Evolutionary conservation across 2,113 vertebrate species (phyloP).

Genomic region (Amphiprion ocellaris): DNA sequence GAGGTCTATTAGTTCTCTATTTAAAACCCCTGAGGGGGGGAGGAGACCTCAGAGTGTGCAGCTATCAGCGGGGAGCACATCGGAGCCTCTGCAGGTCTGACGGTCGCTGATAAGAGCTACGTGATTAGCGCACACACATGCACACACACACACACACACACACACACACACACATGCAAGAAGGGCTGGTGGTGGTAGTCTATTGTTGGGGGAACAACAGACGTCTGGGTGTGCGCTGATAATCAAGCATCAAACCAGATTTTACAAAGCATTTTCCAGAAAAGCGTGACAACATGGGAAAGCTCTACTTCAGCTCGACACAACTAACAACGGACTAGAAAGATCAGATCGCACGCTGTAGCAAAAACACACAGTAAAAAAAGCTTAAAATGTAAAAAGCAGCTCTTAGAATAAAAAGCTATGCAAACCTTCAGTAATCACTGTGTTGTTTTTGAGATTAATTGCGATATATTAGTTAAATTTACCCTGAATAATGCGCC

Average conservation of each 20-base stretch:
- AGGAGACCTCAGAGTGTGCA: conserved; percentile 66
- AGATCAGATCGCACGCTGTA: conserved; percentile 9
- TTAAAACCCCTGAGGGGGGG: conserved; percentile 69
- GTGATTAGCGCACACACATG: conserved; percentile 69
- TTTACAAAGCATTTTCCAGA: conserved; percentile 66
- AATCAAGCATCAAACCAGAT: conserved; percentile 80
- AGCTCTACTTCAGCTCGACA: conserved; percentile 35
- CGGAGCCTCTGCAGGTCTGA: conserved; percentile 81
- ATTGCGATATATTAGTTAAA: not conserved
- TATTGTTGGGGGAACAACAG: conserved; percentile 79
- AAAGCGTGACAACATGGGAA: conserved; percentile 57
- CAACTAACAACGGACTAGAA: conserved; percentile 10
- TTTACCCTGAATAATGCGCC: not conserved
- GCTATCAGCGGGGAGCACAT: conserved; percentile 82
- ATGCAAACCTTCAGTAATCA: no score
- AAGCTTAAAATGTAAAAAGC: not conserved
- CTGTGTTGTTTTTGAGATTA: no score
- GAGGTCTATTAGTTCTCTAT: conserved; percentile 80
- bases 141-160: conserved; percentile 19
- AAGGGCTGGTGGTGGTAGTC: conserved; percentile 58
- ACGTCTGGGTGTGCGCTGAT: conserved; percentile 79
- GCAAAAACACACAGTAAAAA: conserved; percentile 18
- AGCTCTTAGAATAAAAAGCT: not conserved
- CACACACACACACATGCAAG: conserved; percentile 26
- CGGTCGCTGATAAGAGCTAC: conserved; percentile 81